These are phyloP conservation scores for Cacatua alba DNA, from an alignment of 2,113 vertebrate genomes.

Conservation along the genomic window DNA sequence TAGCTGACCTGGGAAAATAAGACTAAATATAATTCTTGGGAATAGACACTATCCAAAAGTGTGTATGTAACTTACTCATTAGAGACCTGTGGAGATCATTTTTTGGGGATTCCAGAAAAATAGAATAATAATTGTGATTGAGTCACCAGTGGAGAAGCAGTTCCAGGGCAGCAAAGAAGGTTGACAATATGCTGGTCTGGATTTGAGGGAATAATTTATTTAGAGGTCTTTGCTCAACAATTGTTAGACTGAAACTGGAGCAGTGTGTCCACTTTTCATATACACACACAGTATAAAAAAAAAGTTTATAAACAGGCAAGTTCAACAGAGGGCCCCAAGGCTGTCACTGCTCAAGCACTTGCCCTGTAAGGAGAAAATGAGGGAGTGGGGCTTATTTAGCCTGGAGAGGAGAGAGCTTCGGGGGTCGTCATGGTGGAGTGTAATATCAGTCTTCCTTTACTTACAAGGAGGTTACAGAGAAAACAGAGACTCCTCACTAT, in stretches of 20 bases:
- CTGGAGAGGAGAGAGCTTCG: not conserved
- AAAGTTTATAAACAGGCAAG: not conserved
- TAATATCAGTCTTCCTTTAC: not conserved
- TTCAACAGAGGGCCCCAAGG: not conserved
- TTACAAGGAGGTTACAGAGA: not conserved
- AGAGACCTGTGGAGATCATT: not conserved
- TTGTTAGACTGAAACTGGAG: not conserved
- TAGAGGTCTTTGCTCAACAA: not conserved
- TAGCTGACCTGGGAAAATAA: not conserved
- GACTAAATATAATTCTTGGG: not conserved
- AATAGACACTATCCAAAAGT: not conserved
- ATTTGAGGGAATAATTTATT: not conserved
- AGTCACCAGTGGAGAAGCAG: not conserved
- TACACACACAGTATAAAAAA: not conserved
- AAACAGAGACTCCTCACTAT: not conserved
- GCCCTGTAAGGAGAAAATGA: not conserved
- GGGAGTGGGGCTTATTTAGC: not conserved
- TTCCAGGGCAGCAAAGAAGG: not conserved
- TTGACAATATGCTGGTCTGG: not conserved
- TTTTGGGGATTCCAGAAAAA: not conserved
- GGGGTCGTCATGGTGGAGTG: no score
- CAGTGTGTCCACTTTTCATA: not conserved
- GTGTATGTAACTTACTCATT: not conserved
- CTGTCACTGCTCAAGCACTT: not conserved
- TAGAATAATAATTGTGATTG: not conserved